Percentiles rank a stretch among this genome's conserved stretches.
phyloP scores from a whole-genome alignment of 1,140 invertebrate species.

The Linepithema humile region DNA sequence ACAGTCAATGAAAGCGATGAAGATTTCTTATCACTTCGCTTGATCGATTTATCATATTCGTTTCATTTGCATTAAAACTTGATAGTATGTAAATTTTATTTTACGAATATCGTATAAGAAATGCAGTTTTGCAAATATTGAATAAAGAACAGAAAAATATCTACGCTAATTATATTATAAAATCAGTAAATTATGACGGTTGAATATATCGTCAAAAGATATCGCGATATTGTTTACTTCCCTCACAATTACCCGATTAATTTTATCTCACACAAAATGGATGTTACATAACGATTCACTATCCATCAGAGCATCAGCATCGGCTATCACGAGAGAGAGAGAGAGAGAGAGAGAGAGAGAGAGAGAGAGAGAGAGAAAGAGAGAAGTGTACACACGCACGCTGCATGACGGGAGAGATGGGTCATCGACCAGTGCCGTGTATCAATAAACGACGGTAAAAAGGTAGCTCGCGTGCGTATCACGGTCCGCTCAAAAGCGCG shows the following conservation, averaged over 20 bases:
- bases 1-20: slow-evolving; percentile 1
- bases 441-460: slow-evolving; percentile 42
- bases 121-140: too few species aligned
- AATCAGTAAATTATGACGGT: neutral
- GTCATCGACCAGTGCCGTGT: slow-evolving; percentile 43
- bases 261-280: slow-evolving; percentile 14
- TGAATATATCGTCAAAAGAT: neutral
- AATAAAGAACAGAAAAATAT: too few species aligned
- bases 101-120: too few species aligned
- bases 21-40: slow-evolving; percentile 37
- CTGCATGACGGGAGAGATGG: too few species aligned
- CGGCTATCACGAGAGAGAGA: neutral
- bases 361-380: slow-evolving; percentile 8
- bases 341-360: neutral
- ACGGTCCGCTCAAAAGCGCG: slow-evolving; percentile 55
- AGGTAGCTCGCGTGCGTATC: slow-evolving; percentile 3
- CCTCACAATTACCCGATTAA: slow-evolving; percentile 21
- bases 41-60: slow-evolving; percentile 6
- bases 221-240: neutral
- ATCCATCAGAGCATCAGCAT: neutral
- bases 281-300: slow-evolving; percentile 18
- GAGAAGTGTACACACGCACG: too few species aligned
- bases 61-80: slow-evolving; percentile 34
- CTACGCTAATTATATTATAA: neutral
- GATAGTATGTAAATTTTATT: neutral